Evolutionary conservation across 2,888 invertebrate genomes (phyloP), one percentile per base, ranked within the genome.

Genomic region (Rhingia campestris): DNA sequence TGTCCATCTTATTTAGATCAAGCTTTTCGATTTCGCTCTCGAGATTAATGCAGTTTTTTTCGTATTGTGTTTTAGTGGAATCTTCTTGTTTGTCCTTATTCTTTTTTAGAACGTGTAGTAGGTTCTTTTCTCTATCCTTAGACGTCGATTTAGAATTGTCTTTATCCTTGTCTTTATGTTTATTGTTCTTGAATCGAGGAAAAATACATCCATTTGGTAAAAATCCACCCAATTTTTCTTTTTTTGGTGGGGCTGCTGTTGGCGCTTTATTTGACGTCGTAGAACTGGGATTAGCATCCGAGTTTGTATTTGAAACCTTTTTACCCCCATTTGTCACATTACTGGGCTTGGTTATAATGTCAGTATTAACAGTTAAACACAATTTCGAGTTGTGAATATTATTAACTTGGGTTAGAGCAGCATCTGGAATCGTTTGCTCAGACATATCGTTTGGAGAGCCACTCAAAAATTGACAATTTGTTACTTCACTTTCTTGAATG

Each of bases 131-230:
- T 86, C 90, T 89, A 76, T 90, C 89, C 56, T 89, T 89, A 61
- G 88, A 86, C 81, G 89, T 87, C 86, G 90, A 86, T 87, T 88
- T 88, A 4, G 86, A 74, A 35, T 88, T 90, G 56, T 91, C 91
- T 82, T 88, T 89, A 9, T 88, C 88, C 66, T 89, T 89, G 39
- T 87, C 88, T 87, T 91, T 91, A 82, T 91, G 89, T 84, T 91
- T 91, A 86, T 89, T 90, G 86, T 91, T 91, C 79, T 91, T 91
- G 75, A 91, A 91, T 59, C 91, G 89, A 81, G 91, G 91, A 87
- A 91, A 91, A 85, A 91, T 91, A 81, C 91, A 91, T 70, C 91
- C 91, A 74, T 91, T 91, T 64, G 91, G 91, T 82, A 91, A 86
- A 82, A 91, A 91, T 7, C 91, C 91, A 41, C 90, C 91, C n/a